A percentile compares a stretch with the other conserved stretches of the same genome.
Conservation (phyloP, 2,113 vertebrate genomes). For the Mohoua ochrocephala region DNA sequence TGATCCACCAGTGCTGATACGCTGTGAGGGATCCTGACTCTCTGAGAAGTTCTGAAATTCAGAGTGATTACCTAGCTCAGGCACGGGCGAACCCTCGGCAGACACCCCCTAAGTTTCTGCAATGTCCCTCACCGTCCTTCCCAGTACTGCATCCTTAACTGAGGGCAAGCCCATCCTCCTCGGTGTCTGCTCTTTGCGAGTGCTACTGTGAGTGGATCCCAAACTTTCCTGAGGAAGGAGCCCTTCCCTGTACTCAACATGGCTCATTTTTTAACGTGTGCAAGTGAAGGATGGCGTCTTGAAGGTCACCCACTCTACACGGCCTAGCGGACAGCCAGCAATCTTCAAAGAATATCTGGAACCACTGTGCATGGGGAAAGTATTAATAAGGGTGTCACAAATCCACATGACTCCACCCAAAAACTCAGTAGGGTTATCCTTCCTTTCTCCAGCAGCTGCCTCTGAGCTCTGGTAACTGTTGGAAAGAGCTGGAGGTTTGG, state of each 20-base stretch:
- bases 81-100: background rate
- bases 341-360: background rate
- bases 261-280: background rate
- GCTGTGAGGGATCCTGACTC: background rate
- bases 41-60: background rate
- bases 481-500: background rate
- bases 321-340: background rate
- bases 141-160: background rate
- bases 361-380: background rate
- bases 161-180: background rate
- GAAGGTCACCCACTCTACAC: background rate
- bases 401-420: background rate
- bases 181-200: background rate
- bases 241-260: background rate
- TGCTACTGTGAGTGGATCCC: background rate
- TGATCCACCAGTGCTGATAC: background rate
- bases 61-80: background rate
- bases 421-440: background rate
- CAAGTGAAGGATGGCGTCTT: background rate
- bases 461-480: background rate
- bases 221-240: background rate
- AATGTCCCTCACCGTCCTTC: background rate
- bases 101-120: background rate
- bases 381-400: background rate
- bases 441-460: background rate